Evolutionary conservation across 2,888 invertebrate genomes (phyloP), one percentile per base, ranked within the genome.

Genomic region (Atherix ibis): DNA sequence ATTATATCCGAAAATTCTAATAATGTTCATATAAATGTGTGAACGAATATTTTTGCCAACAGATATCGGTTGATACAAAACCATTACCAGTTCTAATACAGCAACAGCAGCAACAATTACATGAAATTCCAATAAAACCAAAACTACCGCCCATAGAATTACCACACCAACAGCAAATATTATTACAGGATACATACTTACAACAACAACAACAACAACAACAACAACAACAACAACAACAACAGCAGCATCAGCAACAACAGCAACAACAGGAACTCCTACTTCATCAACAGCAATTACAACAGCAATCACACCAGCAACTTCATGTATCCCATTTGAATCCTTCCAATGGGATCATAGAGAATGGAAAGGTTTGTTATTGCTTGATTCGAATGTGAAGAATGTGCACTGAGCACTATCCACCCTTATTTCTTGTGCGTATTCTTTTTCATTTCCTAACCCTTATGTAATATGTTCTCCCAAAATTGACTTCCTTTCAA

Each of bases 121-220:
- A 43, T 17, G 44, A 46, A 32, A 43, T 43, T 25, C 45, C 43
- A 53, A 51, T 39, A 25, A 52, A 52, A 41, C 49, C 50, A 44
- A 53, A 57, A 45, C 57, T 57, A 39, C 48, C 58, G 35, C 54
- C 56, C 18, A 49, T 58, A 38, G 51, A 56, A 48, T 52, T 56
- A 36, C 39, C 48, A 32, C 46, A 50, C 25, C 50, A 52, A 28
- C 31, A 31, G 10, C 49, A 47, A 38, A n/a, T n/a, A n/a, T n/a
- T 41, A 38, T n/a, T n/a, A n/a, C n/a, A n/a, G n/a, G n/a, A n/a
- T n/a, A n/a, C n/a, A n/a, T n/a, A n/a, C n/a, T n/a, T 10, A 16
- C 32, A 32, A n/a, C 37, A 37, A 10, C 39, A 39, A 22, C 46
- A 43, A 31, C 43, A 45, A 26, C 36, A 44, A 39, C 46, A 48